phyloP scores from a whole-genome alignment of 2,888 invertebrate species.

The Parelbella ahira region DNA sequence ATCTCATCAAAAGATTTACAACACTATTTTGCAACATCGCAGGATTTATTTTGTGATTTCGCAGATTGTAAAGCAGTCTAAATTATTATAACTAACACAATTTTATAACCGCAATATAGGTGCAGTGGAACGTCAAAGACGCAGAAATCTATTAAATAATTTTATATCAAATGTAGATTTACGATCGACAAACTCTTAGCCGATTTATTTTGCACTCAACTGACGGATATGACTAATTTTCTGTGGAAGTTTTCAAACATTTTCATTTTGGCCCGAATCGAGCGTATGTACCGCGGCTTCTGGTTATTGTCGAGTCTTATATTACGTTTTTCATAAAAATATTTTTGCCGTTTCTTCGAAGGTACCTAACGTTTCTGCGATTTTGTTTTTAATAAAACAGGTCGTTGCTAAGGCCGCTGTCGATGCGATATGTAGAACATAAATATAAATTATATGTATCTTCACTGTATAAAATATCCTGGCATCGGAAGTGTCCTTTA shows the following conservation, averaged over 20 bases:
- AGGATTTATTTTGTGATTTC: slow-evolving; percentile 1
- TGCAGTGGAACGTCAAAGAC: slow-evolving; percentile 3
- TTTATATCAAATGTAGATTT: slow-evolving; percentile 16
- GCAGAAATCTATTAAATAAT: slow-evolving; percentile 11
- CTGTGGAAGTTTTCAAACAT: slow-evolving; percentile 39
- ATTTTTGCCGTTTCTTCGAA: slow-evolving; percentile 11
- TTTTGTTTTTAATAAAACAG: slow-evolving; percentile 1
- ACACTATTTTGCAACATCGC: slow-evolving; percentile 4
- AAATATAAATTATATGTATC: too few species aligned
- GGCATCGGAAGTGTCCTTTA: too few species aligned
- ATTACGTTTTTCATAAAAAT: slow-evolving; percentile 19
- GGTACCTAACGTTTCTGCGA: neutral
- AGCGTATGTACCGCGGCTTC: slow-evolving; percentile 15
- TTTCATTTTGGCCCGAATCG: slow-evolving; percentile 30
- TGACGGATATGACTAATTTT: slow-evolving; percentile 48
- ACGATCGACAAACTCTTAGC: slow-evolving; percentile 26
- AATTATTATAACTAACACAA: neutral
- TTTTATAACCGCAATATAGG: slow-evolving; percentile 3
- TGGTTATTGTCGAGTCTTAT: slow-evolving; percentile 26
- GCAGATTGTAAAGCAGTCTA: neutral
- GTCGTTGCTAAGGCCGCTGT: neutral
- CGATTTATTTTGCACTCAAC: slow-evolving; percentile 32
- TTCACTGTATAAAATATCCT: too few species aligned
- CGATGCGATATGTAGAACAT: too few species aligned
- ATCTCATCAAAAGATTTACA: too few species aligned